Evolutionary conservation across 1,140 invertebrate species (phyloP), one percentile per base, ranked within the genome.

Genomic region (Orius laevigatus): DNA sequence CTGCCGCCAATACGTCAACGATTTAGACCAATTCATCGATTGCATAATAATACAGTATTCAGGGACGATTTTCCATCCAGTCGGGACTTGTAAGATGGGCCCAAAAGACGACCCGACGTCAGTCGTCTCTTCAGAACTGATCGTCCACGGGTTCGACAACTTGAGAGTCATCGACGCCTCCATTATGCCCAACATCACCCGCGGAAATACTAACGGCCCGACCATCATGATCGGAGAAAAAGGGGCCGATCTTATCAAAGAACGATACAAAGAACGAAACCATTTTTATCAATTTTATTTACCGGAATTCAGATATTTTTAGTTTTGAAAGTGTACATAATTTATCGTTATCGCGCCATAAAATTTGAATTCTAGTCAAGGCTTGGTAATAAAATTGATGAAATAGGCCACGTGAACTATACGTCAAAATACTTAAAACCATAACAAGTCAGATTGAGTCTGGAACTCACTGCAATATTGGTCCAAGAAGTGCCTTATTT

Each of bases 221-320:
- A 38, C 44, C 3, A 45, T 60, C 32, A 62, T 62, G 61, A 60
- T 62, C 18, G 61, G 48, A 9, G 60, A 62, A 46, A 60, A 56
- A 43, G 58, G 44, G 0, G 54, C 55, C 9, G 59, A 60, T 45
- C 16, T 60, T 12, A 56, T 60, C 31, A 58, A 56, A 42, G 54
- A 57, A 25, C 25, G 25, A 25, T 25, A 25, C 25, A 25, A 25
- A 25, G 8, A 8, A 25, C 25, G 25, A 25, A n/a, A 25, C 25
- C 25, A 25, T 25, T 25, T 25, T 25, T 25, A 25, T 25, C 25
- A 25, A 25, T 25, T 25, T 25, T 8, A 25, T 25, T 25, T 25
- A n/a, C n/a, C n/a, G n/a, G n/a, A n/a, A n/a, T n/a, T n/a, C n/a
- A n/a, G n/a, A n/a, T n/a, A n/a, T 25, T 25, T 25, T 4, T 25